Evolutionary conservation across 2,113 vertebrate genomes (phyloP), one percentile per base, ranked within the genome.

Genomic region (Syngnathus scovelli): DNA sequence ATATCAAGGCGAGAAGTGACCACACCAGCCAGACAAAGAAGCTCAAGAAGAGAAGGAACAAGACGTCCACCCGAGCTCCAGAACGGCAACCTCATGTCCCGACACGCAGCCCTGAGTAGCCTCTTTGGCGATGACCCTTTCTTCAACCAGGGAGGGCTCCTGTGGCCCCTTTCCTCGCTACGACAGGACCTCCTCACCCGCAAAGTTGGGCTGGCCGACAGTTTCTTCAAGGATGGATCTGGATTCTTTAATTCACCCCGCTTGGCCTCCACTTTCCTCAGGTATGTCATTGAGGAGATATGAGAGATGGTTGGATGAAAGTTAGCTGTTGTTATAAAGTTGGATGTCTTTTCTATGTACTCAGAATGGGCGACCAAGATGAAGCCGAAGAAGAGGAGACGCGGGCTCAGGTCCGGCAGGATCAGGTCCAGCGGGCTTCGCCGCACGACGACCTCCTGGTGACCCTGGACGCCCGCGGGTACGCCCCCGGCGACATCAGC

Each of bases 391-490:
- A 51, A 36, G 63, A 64, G 41, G 76, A 86, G 64, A 23, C 58
- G 15, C 74, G 60, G 15, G 61, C 58, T 19, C 56, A 62, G 15
- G 23, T 55, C 12, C 63, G 72, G 41, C 44, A 37, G 68, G 23
- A 46, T 46, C 44, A 62, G 16, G 23, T 55, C 12, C 63, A 72
- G 41, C 44, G 36, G 68, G 21, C n/a, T 60, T 12, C 69, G 9
- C 67, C 68, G 49, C 81, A 74, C 3, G n/a, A 70, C 0, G 80
- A 88, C 67, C 77, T 89, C 64, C 74, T 89, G 52, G 80, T 91
- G 72, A 88, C 84, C 62, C 76, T 92, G 6, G 88, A 91, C 19
- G 85, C 85, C 48, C 88, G 83, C 0, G 90, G 90, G 48, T 90
- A 90, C 36, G 83, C 87, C 41, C 88, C 90, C 1, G 78, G 62